These are phyloP conservation scores for Zaprionus bogoriensis DNA, from an alignment of 2,888 invertebrate genomes.

Conservation along the genomic window DNA sequence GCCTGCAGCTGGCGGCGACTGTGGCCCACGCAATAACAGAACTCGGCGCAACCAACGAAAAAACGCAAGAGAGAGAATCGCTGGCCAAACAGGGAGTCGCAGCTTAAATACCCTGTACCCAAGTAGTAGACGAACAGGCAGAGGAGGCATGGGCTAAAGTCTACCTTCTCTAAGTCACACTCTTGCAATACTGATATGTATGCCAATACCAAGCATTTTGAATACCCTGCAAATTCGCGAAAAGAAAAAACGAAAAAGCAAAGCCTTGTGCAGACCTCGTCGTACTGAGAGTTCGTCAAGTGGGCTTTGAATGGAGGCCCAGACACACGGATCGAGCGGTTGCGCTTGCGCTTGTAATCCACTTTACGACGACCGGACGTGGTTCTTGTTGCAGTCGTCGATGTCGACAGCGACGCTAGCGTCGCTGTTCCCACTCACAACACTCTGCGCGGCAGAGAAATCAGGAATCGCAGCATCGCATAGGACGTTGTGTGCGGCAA, in stretches of 20 bases:
- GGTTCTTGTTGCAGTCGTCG: conserved; percentile 69
- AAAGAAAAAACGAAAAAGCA: conserved; percentile 12
- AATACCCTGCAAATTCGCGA: conserved; percentile 27
- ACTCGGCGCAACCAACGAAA: conserved; percentile 17
- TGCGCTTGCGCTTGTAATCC: conserved; percentile 68
- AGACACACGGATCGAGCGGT: conserved; percentile 38
- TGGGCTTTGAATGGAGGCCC: conserved; percentile 69
- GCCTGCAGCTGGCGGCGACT: conserved; percentile 44
- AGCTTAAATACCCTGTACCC: not conserved
- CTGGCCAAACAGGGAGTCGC: no score
- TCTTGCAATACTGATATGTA: not conserved
- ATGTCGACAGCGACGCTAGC: conserved; percentile 33
- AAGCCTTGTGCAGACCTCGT: conserved; percentile 30
- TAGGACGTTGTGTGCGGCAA: conserved; percentile 33
- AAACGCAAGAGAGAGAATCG: not conserved
- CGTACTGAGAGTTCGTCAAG: conserved; percentile 66
- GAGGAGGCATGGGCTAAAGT: no score
- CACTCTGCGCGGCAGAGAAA: conserved; percentile 17
- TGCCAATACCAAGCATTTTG: not conserved
- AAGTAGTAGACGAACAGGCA: no score
- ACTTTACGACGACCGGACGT: conserved; percentile 74
- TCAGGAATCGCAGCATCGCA: conserved; percentile 45
- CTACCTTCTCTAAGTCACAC: no score
- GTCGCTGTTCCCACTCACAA: conserved; percentile 50
- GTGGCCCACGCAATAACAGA: conserved; percentile 45